These are phyloP conservation scores for Takifugu rubripes DNA, from an alignment of 2,797 vertebrate genomes.

Conservation along the genomic window DNA sequence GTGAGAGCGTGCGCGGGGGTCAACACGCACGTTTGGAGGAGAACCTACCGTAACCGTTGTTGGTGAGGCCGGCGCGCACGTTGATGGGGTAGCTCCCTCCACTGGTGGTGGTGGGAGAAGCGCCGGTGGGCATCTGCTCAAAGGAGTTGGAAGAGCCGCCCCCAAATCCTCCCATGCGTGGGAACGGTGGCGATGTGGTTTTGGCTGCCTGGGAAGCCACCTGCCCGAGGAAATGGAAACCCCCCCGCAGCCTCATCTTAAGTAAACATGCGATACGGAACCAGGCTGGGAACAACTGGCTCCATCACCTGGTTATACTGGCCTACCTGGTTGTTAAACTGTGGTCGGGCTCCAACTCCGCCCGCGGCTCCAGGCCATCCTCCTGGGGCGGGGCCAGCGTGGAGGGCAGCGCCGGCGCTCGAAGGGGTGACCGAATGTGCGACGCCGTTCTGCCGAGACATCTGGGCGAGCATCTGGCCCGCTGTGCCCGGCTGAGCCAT, in stretches of 20 bases:
- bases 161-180: slow-evolving; percentile 81
- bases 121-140: slow-evolving; percentile 77
- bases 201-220: slow-evolving; percentile 81
- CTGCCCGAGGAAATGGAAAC: slow-evolving; percentile 59
- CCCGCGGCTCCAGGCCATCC: slow-evolving; percentile 45
- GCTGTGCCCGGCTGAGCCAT: slow-evolving; percentile 79
- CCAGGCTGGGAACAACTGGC: too few species aligned
- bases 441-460: slow-evolving; percentile 83
- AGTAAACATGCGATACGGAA: neutral
- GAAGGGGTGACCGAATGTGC: slow-evolving; percentile 72
- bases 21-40: neutral
- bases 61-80: slow-evolving; percentile 56
- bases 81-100: slow-evolving; percentile 70
- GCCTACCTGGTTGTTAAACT: slow-evolving; percentile 86
- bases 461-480: slow-evolving; percentile 87
- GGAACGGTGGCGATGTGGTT: slow-evolving; percentile 77
- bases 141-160: slow-evolving; percentile 80
- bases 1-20: slow-evolving; percentile 50
- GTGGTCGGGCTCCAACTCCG: slow-evolving; percentile 52
- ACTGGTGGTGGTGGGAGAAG: slow-evolving; percentile 59
- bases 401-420: slow-evolving; percentile 81
- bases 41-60: slow-evolving; percentile 70
- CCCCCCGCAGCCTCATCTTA: neutral
- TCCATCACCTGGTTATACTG: neutral
- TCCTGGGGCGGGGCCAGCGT: slow-evolving; percentile 62